Percentiles rank a stretch among this genome's conserved stretches.
Conservation (phyloP, 2,797 vertebrate species). For the Pangasius larnaudii region DNA sequence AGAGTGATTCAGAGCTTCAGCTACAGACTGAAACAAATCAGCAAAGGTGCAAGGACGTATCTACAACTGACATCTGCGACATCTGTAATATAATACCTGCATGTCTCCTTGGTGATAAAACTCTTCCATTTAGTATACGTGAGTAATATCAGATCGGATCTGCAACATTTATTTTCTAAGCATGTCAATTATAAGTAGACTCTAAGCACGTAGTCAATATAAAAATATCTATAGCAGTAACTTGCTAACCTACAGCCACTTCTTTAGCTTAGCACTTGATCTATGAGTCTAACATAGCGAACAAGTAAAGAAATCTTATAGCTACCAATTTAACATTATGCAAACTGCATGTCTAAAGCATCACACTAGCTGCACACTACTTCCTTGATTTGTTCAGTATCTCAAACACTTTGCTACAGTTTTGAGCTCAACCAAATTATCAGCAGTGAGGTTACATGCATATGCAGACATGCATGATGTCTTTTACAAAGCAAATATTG, state of each 20-base stretch:
- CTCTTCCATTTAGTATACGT: too few relatives aligned
- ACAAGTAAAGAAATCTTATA: neutral
- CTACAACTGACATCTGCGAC: neutral
- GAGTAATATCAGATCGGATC: neutral
- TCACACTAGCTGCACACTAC: too few relatives aligned
- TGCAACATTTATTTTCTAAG: neutral
- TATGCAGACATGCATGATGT: neutral
- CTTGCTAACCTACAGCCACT: neutral
- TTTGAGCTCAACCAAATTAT: neutral
- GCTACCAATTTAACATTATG: neutral
- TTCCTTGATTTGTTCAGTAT: neutral
- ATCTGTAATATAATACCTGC: neutral
- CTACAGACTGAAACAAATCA: neutral
- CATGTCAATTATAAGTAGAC: neutral
- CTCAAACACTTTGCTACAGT: neutral
- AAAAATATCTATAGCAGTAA: neutral
- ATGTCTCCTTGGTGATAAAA: neutral
- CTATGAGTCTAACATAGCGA: neutral
- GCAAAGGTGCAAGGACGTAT: neutral
- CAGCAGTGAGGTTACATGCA: neutral
- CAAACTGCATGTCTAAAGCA: conserved; percentile 4
- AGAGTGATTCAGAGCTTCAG: neutral
- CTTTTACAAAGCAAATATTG: neutral
- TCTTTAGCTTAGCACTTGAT: neutral
- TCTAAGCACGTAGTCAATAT: neutral